Evolutionary conservation across 2,888 invertebrate genomes (phyloP).

Genomic region (Agrilus biguttatus): DNA sequence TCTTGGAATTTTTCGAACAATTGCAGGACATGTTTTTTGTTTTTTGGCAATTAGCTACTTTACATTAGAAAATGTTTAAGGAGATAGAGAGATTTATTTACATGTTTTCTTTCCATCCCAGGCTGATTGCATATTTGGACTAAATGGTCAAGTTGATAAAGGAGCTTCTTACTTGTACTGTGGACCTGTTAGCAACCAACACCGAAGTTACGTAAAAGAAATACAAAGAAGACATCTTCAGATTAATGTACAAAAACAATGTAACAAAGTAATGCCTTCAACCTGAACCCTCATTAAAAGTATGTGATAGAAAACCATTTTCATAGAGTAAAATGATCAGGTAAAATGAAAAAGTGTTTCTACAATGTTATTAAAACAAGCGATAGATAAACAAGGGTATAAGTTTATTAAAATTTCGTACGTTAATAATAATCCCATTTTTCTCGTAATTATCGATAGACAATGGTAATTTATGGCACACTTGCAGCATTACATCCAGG

Average conservation of each 20-base stretch:
- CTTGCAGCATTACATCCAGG: slow-evolving; percentile 50
- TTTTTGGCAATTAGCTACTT: neutral
- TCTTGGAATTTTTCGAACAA: no score
- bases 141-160: slow-evolving; percentile 89
- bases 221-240: slow-evolving; percentile 1
- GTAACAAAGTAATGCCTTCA: no score
- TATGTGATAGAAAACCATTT: no score
- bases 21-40: no score
- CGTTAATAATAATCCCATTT: slow-evolving; percentile 22
- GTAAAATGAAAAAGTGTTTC: no score
- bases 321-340: no score
- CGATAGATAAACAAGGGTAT: neutral
- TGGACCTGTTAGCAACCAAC: slow-evolving; percentile 56
- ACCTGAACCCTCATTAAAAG: no score
- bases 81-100: slow-evolving; percentile 33
- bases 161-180: slow-evolving; percentile 89
- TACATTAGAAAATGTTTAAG: slow-evolving; percentile 4
- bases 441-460: slow-evolving; percentile 17
- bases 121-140: slow-evolving; percentile 94
- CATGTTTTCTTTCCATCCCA: slow-evolving; percentile 65
- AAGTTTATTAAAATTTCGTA: slow-evolving; percentile 14
- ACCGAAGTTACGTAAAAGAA: slow-evolving; percentile 15
- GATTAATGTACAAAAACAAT: neutral
- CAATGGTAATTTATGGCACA: slow-evolving; percentile 42
- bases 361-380: slow-evolving; percentile 1